Evolutionary conservation across 2,888 invertebrate genomes (phyloP).

Genomic region (Philhelius pedissequus): DNA sequence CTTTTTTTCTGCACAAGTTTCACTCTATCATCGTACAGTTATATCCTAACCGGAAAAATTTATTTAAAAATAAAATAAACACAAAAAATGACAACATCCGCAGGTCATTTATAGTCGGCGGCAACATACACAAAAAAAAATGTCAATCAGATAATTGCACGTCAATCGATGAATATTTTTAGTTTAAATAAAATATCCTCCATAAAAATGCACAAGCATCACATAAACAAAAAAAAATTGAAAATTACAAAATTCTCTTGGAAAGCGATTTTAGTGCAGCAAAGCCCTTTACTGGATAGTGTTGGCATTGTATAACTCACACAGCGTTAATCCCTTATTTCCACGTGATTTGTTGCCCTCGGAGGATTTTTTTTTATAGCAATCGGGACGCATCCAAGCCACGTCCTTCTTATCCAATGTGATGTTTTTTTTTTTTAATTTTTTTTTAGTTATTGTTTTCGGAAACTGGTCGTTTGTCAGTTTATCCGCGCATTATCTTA

Average conservation of each 20-base stretch:
- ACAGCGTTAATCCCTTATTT: constrained; percentile 48
- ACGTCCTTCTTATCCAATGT: not conserved
- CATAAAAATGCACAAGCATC: constrained; percentile 1
- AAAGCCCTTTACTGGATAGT: constrained; percentile 2
- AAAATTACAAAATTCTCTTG: not conserved
- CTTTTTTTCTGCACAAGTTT: not conserved
- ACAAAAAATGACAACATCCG: not conserved
- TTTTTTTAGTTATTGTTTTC: not conserved
- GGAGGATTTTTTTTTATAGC: constrained; percentile 22
- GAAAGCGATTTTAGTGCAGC: not conserved
- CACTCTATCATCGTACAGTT: not conserved
- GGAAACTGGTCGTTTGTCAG: constrained; percentile 24
- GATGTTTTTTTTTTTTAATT: not conserved
- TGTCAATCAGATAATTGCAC: constrained; percentile 41
- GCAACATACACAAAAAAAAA: not conserved
- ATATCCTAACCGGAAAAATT: not conserved
- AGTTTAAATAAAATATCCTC: constrained; percentile 45
- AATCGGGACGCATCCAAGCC: not conserved
- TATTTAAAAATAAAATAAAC: not conserved
- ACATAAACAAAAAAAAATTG: not conserved
- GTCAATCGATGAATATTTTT: constrained; percentile 41
- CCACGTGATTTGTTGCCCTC: constrained; percentile 54
- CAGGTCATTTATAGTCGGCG: not conserved
- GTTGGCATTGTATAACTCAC: constrained; percentile 34
- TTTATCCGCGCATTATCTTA: constrained; percentile 28